A percentile compares a stretch with the other conserved stretches of the same genome.
Evolutionary conservation across 2,113 vertebrate genomes (phyloP).

Genomic region (Poeciliopsis prolifica): DNA sequence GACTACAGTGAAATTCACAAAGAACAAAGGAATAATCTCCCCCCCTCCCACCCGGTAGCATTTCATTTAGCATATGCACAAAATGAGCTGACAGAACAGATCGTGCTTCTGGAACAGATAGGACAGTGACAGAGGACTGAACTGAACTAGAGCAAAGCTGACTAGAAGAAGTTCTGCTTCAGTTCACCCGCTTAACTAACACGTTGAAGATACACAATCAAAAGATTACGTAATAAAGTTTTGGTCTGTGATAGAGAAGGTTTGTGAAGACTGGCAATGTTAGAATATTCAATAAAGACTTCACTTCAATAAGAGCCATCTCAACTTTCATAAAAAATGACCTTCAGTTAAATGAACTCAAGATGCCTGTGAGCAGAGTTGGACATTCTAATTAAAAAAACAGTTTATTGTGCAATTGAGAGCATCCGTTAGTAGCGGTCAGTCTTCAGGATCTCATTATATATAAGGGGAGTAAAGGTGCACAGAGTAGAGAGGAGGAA

Average conservation of each 20-base stretch:
- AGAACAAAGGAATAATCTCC: no score
- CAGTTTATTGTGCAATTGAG: conserved; percentile 62
- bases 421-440: conserved; percentile 59
- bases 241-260: conserved; percentile 6
- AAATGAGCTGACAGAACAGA: no score
- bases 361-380: conserved; percentile 67
- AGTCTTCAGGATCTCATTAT: conserved; percentile 63
- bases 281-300: conserved; percentile 38
- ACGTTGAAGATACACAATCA: background rate
- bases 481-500: conserved; percentile 42
- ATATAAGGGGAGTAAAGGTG: conserved; percentile 59
- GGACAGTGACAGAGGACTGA: no score
- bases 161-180: background rate
- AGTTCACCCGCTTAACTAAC: background rate
- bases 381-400: conserved; percentile 71
- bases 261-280: conserved; percentile 21
- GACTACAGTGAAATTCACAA: no score
- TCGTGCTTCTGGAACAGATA: no score
- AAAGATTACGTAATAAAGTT: background rate
- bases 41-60: no score
- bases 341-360: conserved; percentile 64
- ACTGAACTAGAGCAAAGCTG: background rate
- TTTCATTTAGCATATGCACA: no score
- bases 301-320: conserved; percentile 48
- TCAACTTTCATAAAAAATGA: conserved; percentile 68